Evolutionary conservation across 2,888 invertebrate species (phyloP), one percentile per base, ranked within the genome.

Genomic region (Meandrusa payeni): DNA sequence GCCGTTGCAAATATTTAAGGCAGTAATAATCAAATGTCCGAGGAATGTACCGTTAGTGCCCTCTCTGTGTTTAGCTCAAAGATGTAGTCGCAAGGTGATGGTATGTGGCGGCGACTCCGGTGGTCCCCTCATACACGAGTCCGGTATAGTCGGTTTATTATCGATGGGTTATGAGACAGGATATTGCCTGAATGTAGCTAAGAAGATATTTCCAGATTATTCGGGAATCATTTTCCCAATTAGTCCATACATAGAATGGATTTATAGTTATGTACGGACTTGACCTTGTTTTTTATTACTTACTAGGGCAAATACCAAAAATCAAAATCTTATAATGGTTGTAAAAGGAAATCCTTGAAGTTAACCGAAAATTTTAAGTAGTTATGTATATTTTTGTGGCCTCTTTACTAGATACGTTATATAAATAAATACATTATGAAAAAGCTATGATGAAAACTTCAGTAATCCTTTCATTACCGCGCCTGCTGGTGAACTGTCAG

Each of bases 31-130:
- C 11, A 37, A 37, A 26, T 43, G 42, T 15, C 1, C 1, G 5
- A 2, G 5, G 1, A 1, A 11, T 3, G n/a, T 1, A 1, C n/a
- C 4, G 0, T 5, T 7, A n/a, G 7, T 17, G 2, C 37, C 28
- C 0, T n/a, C 24, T 10, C 1, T 37, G 1, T 43, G 42, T 19
- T 15, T 34, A 11, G 34, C 22, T 19, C 4, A 6, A n/a, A 29
- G 26, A 31, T 37, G 42, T 37, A 31, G 29, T 9, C 12, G 13
- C 5, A 12, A 2, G 6, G 19, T 11, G n/a, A 13, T 4, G 1
- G 31, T 10, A 0, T 43, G 42, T 26, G 7, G 13, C 1, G 42
- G 42, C 4, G 42, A 43, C 15, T 37, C 42, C 3, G 42, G 42
- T 5, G 42, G 37, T 2, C 42, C 42, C 4, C 9, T 43, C 1